Conservation (phyloP, 2,888 invertebrate genomes). For the Plagiodera versicolora region DNA sequence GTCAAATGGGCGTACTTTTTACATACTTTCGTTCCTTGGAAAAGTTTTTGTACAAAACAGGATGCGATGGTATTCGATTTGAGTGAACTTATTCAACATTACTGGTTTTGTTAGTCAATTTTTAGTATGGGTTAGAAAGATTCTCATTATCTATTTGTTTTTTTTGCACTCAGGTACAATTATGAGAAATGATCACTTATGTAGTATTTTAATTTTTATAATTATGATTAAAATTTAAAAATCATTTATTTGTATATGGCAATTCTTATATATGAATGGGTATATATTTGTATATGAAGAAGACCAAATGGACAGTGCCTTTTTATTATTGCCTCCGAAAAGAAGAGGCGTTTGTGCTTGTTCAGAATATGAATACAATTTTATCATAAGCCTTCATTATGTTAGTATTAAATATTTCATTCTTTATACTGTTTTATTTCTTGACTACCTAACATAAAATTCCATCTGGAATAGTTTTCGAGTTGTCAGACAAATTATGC, state of each 20-base stretch:
- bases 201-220: slow-evolving; percentile 39
- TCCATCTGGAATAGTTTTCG: no score
- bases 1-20: neutral
- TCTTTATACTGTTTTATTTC: slow-evolving; percentile 34
- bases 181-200: slow-evolving; percentile 34
- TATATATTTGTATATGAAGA: slow-evolving; percentile 31
- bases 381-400: slow-evolving; percentile 43
- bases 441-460: no score
- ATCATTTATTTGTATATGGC: slow-evolving; percentile 34
- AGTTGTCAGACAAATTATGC: no score
- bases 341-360: slow-evolving; percentile 40
- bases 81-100: neutral
- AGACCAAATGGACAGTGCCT: slow-evolving; percentile 48
- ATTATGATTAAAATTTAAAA: slow-evolving; percentile 25
- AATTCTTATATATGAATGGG: slow-evolving; percentile 28
- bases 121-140: slow-evolving; percentile 24
- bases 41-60: neutral
- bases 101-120: slow-evolving; percentile 27
- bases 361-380: slow-evolving; percentile 37
- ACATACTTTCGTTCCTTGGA: no score
- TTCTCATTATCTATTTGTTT: slow-evolving; percentile 26
- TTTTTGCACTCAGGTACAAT: slow-evolving; percentile 43
- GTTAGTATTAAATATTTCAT: slow-evolving; percentile 46
- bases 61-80: neutral
- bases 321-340: slow-evolving; percentile 27